Evolutionary conservation across 2,888 invertebrate species (phyloP).

Genomic region (Seira ritae): DNA sequence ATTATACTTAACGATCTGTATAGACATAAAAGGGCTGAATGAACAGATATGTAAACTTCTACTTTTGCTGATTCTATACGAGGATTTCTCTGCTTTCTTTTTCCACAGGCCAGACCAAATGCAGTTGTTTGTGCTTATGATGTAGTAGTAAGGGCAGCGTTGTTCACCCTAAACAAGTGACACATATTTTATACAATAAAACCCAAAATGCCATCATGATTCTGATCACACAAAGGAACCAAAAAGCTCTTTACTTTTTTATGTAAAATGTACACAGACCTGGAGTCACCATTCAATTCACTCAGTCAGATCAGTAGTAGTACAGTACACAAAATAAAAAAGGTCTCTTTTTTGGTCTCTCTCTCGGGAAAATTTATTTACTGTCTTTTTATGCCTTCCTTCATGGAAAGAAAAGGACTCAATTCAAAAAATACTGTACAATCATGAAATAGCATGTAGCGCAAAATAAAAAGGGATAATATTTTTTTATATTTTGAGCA

Average conservation of each 20-base stretch:
- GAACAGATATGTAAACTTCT: too few species aligned
- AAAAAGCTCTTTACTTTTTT: conserved; percentile 28
- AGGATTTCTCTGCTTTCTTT: neutral
- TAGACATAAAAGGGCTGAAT: neutral
- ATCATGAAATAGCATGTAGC: too few species aligned
- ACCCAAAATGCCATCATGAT: conserved; percentile 51
- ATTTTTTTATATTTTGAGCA: too few species aligned
- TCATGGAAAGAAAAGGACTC: neutral
- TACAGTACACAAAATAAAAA: conserved; percentile 22
- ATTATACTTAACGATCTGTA: neutral
- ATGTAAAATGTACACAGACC: conserved; percentile 27
- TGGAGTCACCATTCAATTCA: neutral
- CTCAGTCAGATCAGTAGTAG: neutral
- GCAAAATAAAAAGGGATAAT: too few species aligned
- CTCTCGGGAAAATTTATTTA: conserved; percentile 45
- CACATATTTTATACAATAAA: conserved; percentile 58
- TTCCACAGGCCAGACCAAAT: neutral
- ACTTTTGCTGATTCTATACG: too few species aligned
- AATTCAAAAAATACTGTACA: neutral
- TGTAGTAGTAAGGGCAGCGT: neutral
- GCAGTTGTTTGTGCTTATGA: too few species aligned
- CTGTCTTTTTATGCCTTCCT: conserved; percentile 27
- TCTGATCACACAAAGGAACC: conserved; percentile 49
- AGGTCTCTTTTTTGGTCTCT: too few species aligned
- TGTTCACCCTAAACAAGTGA: conserved; percentile 37